Base-by-base conservation (phyloP, 2,888 invertebrate species). In the Vesta saturnalis region DNA sequence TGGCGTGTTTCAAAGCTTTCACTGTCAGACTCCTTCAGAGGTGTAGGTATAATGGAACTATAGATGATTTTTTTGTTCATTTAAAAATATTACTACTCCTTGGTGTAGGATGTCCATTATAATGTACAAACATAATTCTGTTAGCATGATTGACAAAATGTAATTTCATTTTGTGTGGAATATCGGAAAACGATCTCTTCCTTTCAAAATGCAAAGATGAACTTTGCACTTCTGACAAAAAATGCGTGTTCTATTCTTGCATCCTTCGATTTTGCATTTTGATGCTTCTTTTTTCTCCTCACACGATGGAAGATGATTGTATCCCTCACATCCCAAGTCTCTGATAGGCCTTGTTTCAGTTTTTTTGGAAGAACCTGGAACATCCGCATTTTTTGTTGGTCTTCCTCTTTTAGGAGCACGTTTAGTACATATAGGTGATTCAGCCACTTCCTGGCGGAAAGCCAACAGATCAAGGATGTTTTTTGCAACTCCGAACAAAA, bases 381-480 rank as follows among this genome's bases (percentile, higher is more conserved):
- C 15, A 3, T 47, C n/a, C 12, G 15, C 5, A 6, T 47, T 3
- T n/a, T 47, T 14, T 4, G 47, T 30, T 43, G 59, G 59, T 14
- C 46, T 16, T 46, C 46, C 47, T 5, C 46, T 16, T 30, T 59
- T 59, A 6, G 43, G 59, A 18, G 46, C 15, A 59, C 14, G n/a
- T 46, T n/a, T 43, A n/a, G 4, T 12, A 16, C 6, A 22, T 1
- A 46, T 59, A 10, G 43, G 18, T 8, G 10, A 5, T 19, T 59
- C 46, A 12, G 21, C 59, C 39, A 59, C 47, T 43, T 3, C 8
- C 39, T 21, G 8, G 21, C 22, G 43, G 43, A 59, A 59, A 3
- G n/a, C 59, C 6, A 18, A 46, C 5, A 59, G 22, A 46, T 59
- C 59, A n/a, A 59, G 12, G 14, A 59, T 59, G 6, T 46, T 59